These are phyloP conservation scores for Sphaeridia pumilis DNA, from an alignment of 2,888 invertebrate species.

Conservation along the genomic window DNA sequence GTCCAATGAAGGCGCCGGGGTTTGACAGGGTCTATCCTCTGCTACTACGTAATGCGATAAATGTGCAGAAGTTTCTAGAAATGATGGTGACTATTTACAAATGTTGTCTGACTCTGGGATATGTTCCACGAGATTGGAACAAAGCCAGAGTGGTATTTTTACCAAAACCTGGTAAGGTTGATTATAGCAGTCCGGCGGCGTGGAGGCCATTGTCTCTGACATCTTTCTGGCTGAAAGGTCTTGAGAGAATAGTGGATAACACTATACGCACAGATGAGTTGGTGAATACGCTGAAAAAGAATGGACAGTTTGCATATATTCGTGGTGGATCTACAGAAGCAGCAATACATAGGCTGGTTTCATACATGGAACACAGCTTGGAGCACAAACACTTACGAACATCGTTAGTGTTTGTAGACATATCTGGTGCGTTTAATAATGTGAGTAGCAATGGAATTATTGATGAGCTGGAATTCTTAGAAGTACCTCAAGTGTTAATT, in stretches of 20 bases:
- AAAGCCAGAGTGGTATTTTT: background rate
- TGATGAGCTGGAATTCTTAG: constrained; percentile 6
- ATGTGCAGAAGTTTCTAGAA: no score
- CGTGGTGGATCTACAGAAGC: constrained; percentile 9
- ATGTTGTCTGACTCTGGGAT: background rate
- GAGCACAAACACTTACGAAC: constrained; percentile 16
- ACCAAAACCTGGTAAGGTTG: background rate
- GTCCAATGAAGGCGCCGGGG: no score
- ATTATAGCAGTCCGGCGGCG: background rate
- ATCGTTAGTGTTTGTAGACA: constrained; percentile 28
- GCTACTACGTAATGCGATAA: no score
- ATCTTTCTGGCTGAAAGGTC: background rate
- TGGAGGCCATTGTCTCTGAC: background rate
- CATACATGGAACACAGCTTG: background rate
- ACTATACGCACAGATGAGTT: background rate
- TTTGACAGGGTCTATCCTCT: no score
- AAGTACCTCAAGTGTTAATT: background rate
- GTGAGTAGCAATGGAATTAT: constrained; percentile 19
- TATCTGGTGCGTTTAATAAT: constrained; percentile 35
- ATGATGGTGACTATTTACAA: no score
- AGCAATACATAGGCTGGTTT: constrained; percentile 1
- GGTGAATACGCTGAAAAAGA: background rate
- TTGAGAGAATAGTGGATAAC: background rate
- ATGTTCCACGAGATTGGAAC: background rate
- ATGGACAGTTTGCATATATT: constrained; percentile 12